phyloP scores from a whole-genome alignment of 1,140 invertebrate species.

The Aphelenchoides fujianensis region DNA sequence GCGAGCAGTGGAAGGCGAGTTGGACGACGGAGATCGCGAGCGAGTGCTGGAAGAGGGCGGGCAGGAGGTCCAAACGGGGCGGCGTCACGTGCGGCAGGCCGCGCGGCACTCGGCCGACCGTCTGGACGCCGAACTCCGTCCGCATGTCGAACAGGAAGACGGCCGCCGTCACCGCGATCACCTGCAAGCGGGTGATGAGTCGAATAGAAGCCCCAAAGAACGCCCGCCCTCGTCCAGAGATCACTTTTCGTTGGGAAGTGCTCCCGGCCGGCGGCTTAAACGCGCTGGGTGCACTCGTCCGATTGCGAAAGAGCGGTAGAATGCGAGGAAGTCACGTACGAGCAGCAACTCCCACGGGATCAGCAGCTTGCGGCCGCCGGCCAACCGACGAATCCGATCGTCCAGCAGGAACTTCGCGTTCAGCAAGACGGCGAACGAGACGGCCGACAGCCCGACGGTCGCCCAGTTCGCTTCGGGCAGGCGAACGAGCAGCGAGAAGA shows the following conservation, averaged over 20 bases:
- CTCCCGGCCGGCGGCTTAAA: too few species aligned
- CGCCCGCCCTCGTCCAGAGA: neutral
- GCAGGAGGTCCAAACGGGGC: neutral
- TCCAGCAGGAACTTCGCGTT: neutral
- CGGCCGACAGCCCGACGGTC: constrained; percentile 11
- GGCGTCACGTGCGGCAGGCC: neutral
- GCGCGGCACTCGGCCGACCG: neutral
- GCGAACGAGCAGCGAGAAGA: neutral
- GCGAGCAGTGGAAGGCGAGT: constrained; percentile 5
- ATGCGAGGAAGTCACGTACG: neutral
- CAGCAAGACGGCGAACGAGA: constrained; percentile 1
- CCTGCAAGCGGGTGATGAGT: constrained; percentile 5
- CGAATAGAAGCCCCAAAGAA: neutral
- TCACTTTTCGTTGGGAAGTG: too few species aligned
- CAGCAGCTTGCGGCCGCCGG: neutral
- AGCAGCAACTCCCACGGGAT: constrained; percentile 15
- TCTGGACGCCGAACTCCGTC: neutral
- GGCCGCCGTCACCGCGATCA: neutral
- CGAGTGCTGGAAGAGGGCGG: neutral
- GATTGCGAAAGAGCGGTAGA: too few species aligned
- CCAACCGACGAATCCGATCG: neutral
- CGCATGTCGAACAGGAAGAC: constrained; percentile 4
- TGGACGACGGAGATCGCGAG: constrained; percentile 6
- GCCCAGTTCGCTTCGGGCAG: neutral
- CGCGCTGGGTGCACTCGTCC: too few species aligned